Evolutionary conservation across 1,140 invertebrate genomes (phyloP).

Genomic region (Eupristina koningsbergeri): DNA sequence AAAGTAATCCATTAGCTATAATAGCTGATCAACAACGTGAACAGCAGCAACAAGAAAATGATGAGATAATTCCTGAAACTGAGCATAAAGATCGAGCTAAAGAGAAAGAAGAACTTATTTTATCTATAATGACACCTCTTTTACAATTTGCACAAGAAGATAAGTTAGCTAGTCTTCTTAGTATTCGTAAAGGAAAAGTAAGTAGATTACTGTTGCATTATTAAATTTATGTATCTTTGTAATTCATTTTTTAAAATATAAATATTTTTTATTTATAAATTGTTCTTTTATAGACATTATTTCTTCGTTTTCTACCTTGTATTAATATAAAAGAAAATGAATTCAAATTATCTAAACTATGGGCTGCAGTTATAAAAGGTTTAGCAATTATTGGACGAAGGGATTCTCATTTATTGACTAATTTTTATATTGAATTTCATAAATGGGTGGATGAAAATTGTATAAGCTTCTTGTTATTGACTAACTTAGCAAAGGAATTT

Average conservation of each 20-base stretch:
- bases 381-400: constrained; percentile 73
- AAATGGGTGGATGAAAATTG: constrained; percentile 71
- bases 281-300: constrained; percentile 71
- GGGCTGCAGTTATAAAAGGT: constrained; percentile 73
- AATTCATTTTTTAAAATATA: background rate
- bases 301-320: constrained; percentile 76
- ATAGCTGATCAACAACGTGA: constrained; percentile 75
- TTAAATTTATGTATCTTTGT: too few species aligned
- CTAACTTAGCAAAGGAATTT: constrained; percentile 62
- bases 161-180: constrained; percentile 79
- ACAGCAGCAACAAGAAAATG: constrained; percentile 60
- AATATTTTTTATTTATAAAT: background rate
- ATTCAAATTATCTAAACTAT: constrained; percentile 71
- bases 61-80: constrained; percentile 16
- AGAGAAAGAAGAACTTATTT: constrained; percentile 50
- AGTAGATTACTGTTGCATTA: constrained; percentile 35
- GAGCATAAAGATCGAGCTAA: constrained; percentile 34
- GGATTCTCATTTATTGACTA: constrained; percentile 71
- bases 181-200: constrained; percentile 83
- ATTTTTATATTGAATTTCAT: constrained; percentile 74
- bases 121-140: constrained; percentile 61
- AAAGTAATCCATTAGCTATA: constrained; percentile 81
- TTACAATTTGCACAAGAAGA: constrained; percentile 76
- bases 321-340: constrained; percentile 69
- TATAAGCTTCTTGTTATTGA: constrained; percentile 56